phyloP scores from a whole-genome alignment of 2,797 vertebrate species.

The Knipowitschia caucasica region DNA sequence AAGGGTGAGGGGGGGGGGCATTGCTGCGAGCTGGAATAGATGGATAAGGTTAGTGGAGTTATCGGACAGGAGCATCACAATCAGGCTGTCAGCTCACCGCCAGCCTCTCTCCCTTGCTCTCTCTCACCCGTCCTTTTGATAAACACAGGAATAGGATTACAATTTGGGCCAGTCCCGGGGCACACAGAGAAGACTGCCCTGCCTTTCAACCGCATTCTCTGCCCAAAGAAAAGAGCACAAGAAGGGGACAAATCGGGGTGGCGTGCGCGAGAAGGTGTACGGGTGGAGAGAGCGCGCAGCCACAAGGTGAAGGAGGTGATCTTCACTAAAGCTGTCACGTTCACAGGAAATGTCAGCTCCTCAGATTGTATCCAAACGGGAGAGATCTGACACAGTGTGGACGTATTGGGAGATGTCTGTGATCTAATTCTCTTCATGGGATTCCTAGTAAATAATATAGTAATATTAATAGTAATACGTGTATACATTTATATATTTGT shows the following conservation, averaged over 20 bases:
- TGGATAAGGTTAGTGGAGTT: slow-evolving; percentile 84
- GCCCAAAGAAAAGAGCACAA: slow-evolving; percentile 65
- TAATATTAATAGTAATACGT: no score
- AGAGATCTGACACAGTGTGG: background rate
- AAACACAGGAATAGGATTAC: slow-evolving; percentile 86
- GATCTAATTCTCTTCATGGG: no score
- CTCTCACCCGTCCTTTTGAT: slow-evolving; percentile 78
- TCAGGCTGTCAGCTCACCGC: slow-evolving; percentile 79
- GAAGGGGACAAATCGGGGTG: slow-evolving; percentile 69
- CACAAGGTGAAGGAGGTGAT: slow-evolving; percentile 34
- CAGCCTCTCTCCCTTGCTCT: slow-evolving; percentile 71
- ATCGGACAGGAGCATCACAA: slow-evolving; percentile 86
- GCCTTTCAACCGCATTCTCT: slow-evolving; percentile 72
- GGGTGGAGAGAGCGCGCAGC: slow-evolving; percentile 33
- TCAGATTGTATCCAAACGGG: slow-evolving; percentile 1
- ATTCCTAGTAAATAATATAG: no score
- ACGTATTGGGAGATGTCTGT: background rate
- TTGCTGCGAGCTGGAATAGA: slow-evolving; percentile 81
- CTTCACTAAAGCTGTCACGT: slow-evolving; percentile 3
- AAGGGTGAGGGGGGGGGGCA: slow-evolving; percentile 64
- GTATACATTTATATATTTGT: no score
- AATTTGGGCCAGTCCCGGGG: slow-evolving; percentile 80
- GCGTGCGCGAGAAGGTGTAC: slow-evolving; percentile 28
- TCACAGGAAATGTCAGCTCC: background rate
- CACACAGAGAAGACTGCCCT: slow-evolving; percentile 66